These are phyloP conservation scores for Hemibagrus guttatus DNA, from an alignment of 2,797 vertebrate species.

Conservation along the genomic window DNA sequence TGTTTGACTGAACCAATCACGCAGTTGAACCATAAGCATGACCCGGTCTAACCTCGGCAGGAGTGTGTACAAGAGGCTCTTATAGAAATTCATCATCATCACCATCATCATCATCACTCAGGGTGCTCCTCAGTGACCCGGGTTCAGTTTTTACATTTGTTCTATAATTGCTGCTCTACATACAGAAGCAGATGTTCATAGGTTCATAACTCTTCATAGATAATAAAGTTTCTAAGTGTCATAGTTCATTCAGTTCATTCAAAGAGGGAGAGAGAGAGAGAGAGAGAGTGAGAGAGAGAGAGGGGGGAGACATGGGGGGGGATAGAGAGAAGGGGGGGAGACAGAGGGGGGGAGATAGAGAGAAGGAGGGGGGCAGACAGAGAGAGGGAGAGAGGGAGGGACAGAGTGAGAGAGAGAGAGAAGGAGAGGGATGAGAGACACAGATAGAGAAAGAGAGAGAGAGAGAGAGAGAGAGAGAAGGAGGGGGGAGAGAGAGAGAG, in stretches of 20 bases:
- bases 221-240: background rate
- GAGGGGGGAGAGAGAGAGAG: too few species aligned
- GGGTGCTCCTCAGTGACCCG: background rate
- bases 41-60: slow-evolving; percentile 8
- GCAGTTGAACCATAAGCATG: background rate
- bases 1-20: background rate
- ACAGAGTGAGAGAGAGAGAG: too few species aligned
- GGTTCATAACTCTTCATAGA: background rate
- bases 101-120: slow-evolving; percentile 32
- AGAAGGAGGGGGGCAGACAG: too few species aligned
- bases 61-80: slow-evolving; percentile 10
- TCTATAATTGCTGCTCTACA: slow-evolving; percentile 33
- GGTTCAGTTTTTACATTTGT: background rate
- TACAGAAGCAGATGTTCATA: background rate
- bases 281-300: background rate
- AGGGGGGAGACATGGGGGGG: too few species aligned
- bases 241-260: background rate
- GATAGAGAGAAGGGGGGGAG: too few species aligned
- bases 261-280: background rate
- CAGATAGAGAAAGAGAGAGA: too few species aligned
- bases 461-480: too few species aligned
- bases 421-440: too few species aligned
- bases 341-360: too few species aligned
- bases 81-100: slow-evolving; percentile 24
- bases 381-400: too few species aligned